Base-by-base conservation (phyloP, 2,797 vertebrate species). In the Sciurus carolinensis region DNA sequence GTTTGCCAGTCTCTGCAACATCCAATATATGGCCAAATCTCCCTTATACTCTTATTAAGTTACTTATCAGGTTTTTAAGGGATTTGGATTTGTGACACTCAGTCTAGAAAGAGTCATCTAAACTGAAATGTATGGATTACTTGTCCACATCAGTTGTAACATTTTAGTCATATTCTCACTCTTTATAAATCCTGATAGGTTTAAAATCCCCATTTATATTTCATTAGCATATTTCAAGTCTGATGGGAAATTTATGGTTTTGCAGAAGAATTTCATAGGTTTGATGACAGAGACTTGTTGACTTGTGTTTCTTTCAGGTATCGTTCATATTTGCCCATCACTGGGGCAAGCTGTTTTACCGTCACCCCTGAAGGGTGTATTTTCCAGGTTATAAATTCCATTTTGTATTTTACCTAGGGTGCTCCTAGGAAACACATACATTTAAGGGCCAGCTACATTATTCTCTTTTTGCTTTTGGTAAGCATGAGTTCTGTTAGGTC, bases 381-480 rank as follows among this genome's bases (percentile, higher is more conserved):
- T 93, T 57, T 79, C 13, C 15, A 28, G 11, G 11, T 10, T 76
- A 76, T 73, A 20, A 47, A 52, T 73, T 75, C 57, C 18, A 47
- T 71, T 93, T 64, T 80, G 54, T 22, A 93, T 75, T 81, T 85
- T 88, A 85, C 42, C 73, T 84, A 77, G n/a, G 50, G 5, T n/a
- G 52, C 8, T 81, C 79, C 33, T 36, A 94, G 67, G 67, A 96
- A 88, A 84, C 47, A 87, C 17, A 30, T 47, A 50, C 20, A 9
- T 3, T 62, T 14, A 26, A 83, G 1, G 52, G 4, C 28, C 71
- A 80, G 26, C 13, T 42, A 18, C 7, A 81, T 62, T 3, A 18
- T 62, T 88, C 59, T 52, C 42, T 22, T 88, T 89, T 50, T 92
- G 75, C 80, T 96, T 75, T 91, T 52, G 66, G 64, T 67, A 80